Percentiles rank a stretch among this genome's conserved stretches.
phyloP scores from a whole-genome alignment of 2,888 invertebrate genomes.

The Aproaerema taeniolella region DNA sequence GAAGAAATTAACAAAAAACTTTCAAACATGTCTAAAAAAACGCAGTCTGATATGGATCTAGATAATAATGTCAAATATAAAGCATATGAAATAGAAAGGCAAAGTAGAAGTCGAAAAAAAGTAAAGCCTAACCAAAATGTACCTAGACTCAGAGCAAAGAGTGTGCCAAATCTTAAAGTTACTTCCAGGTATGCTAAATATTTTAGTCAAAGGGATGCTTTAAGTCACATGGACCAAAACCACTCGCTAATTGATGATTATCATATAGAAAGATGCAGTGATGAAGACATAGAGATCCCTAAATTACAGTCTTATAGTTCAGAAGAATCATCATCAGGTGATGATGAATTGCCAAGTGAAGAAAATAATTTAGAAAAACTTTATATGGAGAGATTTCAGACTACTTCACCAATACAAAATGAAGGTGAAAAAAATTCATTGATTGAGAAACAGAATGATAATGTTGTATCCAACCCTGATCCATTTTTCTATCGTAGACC shows the following conservation, averaged over 20 bases:
- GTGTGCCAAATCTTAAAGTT: slow-evolving; percentile 69
- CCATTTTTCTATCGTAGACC: slow-evolving; percentile 49
- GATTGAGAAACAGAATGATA: slow-evolving; percentile 26
- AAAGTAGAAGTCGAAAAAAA: slow-evolving; percentile 48
- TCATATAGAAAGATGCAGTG: slow-evolving; percentile 21
- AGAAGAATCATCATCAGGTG: too few relatives aligned
- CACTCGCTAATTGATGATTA: slow-evolving; percentile 30
- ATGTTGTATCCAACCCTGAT: slow-evolving; percentile 29
- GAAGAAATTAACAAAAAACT: slow-evolving; percentile 84
- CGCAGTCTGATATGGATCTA: slow-evolving; percentile 38
- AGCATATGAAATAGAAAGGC: slow-evolving; percentile 60
- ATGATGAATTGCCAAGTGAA: slow-evolving; percentile 28
- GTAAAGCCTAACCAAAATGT: slow-evolving; percentile 28
- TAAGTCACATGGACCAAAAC: slow-evolving; percentile 47
- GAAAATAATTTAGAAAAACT: slow-evolving; percentile 61
- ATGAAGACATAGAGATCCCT: slow-evolving; percentile 26
- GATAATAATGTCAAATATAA: slow-evolving; percentile 56
- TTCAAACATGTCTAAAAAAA: slow-evolving; percentile 45
- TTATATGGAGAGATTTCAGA: slow-evolving; percentile 55
- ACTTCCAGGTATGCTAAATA: slow-evolving; percentile 71
- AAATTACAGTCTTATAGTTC: too few relatives aligned
- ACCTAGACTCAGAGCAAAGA: slow-evolving; percentile 58
- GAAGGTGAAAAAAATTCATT: slow-evolving; percentile 31
- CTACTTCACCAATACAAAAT: slow-evolving; percentile 34
- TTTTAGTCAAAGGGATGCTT: slow-evolving; percentile 63